These are phyloP conservation scores for Lasioglossum leucozonium DNA, from an alignment of 2,888 invertebrate genomes.

Conservation along the genomic window DNA sequence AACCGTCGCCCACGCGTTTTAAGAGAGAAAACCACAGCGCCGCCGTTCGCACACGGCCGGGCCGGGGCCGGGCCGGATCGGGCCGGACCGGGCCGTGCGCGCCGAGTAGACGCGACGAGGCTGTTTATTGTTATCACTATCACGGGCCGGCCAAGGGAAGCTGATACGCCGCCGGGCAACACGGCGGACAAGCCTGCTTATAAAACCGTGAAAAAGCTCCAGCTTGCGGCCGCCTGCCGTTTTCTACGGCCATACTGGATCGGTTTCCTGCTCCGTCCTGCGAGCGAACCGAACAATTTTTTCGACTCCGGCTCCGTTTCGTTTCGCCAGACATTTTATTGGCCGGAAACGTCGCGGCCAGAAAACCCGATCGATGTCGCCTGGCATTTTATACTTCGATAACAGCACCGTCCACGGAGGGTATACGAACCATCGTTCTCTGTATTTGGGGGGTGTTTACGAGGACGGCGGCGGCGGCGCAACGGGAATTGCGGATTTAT, in stretches of 20 bases:
- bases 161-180: slow-evolving; percentile 72
- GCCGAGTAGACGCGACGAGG: slow-evolving; percentile 66
- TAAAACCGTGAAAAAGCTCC: slow-evolving; percentile 32
- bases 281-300: not conserved
- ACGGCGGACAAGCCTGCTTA: slow-evolving; percentile 45
- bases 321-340: not conserved
- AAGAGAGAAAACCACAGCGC: slow-evolving; percentile 62
- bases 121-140: slow-evolving; percentile 79
- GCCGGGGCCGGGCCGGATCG: too few species aligned
- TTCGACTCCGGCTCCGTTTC: not conserved
- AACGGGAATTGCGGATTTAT: not conserved
- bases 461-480: not conserved
- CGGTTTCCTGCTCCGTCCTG: not conserved
- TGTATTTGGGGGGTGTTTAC: slow-evolving; percentile 1
- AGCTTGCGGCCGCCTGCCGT: slow-evolving; percentile 2
- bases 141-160: slow-evolving; percentile 76
- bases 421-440: not conserved
- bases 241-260: not conserved
- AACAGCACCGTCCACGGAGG: not conserved
- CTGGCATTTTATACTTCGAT: not conserved
- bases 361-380: not conserved
- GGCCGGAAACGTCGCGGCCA: not conserved
- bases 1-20: slow-evolving; percentile 80
- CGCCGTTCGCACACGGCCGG: slow-evolving; percentile 18
- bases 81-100: slow-evolving; percentile 18